Evolutionary conservation across 2,888 invertebrate species (phyloP).

Genomic region (Lymantria dispar): DNA sequence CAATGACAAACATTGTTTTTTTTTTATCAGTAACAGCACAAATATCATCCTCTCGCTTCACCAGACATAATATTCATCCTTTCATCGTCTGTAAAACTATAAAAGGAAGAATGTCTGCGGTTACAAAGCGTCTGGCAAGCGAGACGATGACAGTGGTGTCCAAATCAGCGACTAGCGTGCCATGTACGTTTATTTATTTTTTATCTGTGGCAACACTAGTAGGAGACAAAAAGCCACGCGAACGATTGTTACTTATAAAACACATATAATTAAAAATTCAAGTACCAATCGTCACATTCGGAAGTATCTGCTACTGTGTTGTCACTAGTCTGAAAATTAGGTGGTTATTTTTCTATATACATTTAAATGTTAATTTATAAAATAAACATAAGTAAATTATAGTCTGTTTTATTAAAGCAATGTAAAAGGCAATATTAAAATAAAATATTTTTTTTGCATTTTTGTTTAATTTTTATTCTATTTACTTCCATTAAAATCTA

Average conservation of each 20-base stretch:
- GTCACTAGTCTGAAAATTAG: constrained; percentile 67
- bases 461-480: no score
- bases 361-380: constrained; percentile 17
- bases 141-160: constrained; percentile 75
- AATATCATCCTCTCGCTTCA: constrained; percentile 68
- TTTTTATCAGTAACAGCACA: constrained; percentile 59
- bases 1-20: constrained; percentile 48
- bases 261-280: constrained; percentile 17
- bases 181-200: constrained; percentile 65
- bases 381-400: constrained; percentile 5
- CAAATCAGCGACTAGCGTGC: constrained; percentile 80
- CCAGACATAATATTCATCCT: constrained; percentile 42
- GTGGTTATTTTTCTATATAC: constrained; percentile 25
- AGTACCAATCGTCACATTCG: constrained; percentile 72
- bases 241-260: constrained; percentile 63
- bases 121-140: constrained; percentile 49
- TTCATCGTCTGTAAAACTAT: constrained; percentile 17
- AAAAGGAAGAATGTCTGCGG: constrained; percentile 11
- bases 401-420: not conserved
- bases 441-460: no score
- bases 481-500: no score
- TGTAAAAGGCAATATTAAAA: not conserved
- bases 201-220: constrained; percentile 73
- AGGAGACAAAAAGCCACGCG: constrained; percentile 58
- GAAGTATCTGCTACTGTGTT: constrained; percentile 73